A percentile compares a stretch with the other conserved stretches of the same genome.
Conservation (phyloP, 35 echinoderm and acorn worm genomes). For the Amphiura filiformis region DNA sequence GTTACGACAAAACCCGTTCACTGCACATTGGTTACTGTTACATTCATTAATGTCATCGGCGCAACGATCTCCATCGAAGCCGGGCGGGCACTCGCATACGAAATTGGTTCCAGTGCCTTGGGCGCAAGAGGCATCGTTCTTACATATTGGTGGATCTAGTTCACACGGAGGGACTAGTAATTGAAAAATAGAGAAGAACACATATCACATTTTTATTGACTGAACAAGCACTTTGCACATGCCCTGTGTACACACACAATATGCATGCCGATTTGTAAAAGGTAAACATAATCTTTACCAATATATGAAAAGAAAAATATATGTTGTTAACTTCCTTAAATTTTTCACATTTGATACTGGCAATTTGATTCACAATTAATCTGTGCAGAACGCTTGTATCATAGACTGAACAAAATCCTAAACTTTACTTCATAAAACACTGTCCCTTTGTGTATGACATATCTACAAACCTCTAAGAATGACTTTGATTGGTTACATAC, state of each 20-base stretch:
- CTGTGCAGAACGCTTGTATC: no score
- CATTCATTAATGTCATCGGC: slow-evolving; percentile 23
- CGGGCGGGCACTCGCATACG: background rate
- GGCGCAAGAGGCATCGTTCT: background rate
- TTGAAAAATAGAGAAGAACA: background rate
- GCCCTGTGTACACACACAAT: background rate
- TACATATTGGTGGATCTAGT: background rate
- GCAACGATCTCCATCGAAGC: background rate
- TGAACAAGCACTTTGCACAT: background rate
- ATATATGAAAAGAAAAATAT: background rate
- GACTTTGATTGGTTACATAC: no score
- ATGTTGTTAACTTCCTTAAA: background rate
- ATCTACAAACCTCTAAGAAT: no score
- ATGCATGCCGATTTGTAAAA: background rate
- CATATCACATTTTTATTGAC: background rate
- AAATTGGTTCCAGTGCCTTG: background rate
- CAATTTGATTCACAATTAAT: background rate
- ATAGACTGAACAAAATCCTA: no score
- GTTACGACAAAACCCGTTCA: background rate
- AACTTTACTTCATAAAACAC: no score
- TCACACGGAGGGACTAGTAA: background rate
- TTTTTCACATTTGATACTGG: background rate
- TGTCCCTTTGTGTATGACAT: no score
- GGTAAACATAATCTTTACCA: background rate
- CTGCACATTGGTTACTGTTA: background rate